phyloP scores from a whole-genome alignment of 2,797 vertebrate species.

The Hephaestus fuliginosus region DNA sequence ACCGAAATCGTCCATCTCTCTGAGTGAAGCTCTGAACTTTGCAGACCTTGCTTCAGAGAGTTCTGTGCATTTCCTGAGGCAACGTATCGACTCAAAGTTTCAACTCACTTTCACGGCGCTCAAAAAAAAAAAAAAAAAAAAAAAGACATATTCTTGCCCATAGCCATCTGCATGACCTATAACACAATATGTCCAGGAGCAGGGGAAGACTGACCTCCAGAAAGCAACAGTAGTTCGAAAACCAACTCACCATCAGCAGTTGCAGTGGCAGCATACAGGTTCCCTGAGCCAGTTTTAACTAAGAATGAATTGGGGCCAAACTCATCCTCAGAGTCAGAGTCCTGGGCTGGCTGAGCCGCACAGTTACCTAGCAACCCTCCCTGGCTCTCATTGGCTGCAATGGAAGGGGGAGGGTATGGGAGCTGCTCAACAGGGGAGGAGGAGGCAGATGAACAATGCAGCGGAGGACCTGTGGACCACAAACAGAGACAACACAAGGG shows the following conservation, averaged over 20 bases:
- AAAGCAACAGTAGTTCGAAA: constrained; percentile 84
- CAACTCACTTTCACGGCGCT: constrained; percentile 65
- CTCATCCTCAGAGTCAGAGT: constrained; percentile 98
- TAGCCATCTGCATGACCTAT: constrained; percentile 73
- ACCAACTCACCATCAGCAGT: constrained; percentile 93
- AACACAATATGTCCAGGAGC: constrained; percentile 69
- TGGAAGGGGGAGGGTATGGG: constrained; percentile 93
- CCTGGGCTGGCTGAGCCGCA: constrained; percentile 94
- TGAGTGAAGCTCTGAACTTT: constrained; percentile 72
- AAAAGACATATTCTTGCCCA: constrained; percentile 66
- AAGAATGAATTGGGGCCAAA: constrained; percentile 97
- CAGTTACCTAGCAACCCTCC: constrained; percentile 98
- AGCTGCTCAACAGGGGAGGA: constrained; percentile 94
- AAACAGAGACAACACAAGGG: constrained; percentile 91
- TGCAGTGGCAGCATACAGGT: constrained; percentile 86
- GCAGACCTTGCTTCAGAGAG: constrained; percentile 72
- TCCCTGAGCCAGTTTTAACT: constrained; percentile 97
- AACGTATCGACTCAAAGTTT: constrained; percentile 73
- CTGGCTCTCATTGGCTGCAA: constrained; percentile 95
- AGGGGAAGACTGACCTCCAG: constrained; percentile 69
- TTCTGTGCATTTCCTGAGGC: constrained; percentile 72
- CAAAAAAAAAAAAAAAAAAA: constrained; percentile 28
- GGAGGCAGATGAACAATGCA: constrained; percentile 93
- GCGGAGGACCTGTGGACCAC: constrained; percentile 95
- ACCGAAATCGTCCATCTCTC: constrained; percentile 68